Percentiles rank a stretch among this genome's conserved stretches.
Evolutionary conservation across 1,140 invertebrate genomes (phyloP).

Genomic region (Pseudomyrmex cubaensis): DNA sequence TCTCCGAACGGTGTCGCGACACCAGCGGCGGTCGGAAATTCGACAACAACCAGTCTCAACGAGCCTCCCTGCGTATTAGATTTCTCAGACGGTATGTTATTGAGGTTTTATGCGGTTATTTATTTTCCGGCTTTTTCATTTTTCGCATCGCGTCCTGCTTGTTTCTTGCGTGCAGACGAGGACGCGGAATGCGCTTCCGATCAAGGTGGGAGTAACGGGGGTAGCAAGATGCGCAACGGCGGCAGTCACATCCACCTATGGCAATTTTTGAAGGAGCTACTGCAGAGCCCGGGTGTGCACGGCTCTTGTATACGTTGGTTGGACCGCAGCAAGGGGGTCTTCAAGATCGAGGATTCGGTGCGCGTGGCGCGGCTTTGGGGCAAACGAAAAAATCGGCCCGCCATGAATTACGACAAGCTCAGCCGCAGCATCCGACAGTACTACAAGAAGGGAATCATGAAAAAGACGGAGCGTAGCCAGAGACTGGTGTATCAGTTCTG

Average conservation of each 20-base stretch:
- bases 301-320: constrained; percentile 98
- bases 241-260: constrained; percentile 98
- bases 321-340: constrained; percentile 96
- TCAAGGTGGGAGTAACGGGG: constrained; percentile 71
- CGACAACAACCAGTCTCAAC: constrained; percentile 77
- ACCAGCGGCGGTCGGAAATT: constrained; percentile 61
- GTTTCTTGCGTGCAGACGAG: constrained; percentile 84
- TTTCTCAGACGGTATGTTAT: constrained; percentile 87
- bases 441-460: constrained; percentile 99
- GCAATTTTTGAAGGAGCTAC: constrained; percentile 99
- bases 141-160: background rate
- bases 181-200: constrained; percentile 84
- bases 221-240: constrained; percentile 85
- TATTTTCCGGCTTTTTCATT: background rate
- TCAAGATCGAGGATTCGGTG: constrained; percentile 99
- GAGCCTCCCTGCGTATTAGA: constrained; percentile 83
- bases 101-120: background rate
- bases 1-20: constrained; percentile 62
- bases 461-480: constrained; percentile 99
- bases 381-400: constrained; percentile 97
- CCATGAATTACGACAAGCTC: constrained; percentile 99
- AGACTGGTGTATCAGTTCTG: constrained; percentile 99
- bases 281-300: constrained; percentile 93
- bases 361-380: constrained; percentile 98
- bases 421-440: constrained; percentile 99